These are phyloP conservation scores for Halictus quadricinctus DNA, from an alignment of 2,888 invertebrate genomes.

Conservation along the genomic window DNA sequence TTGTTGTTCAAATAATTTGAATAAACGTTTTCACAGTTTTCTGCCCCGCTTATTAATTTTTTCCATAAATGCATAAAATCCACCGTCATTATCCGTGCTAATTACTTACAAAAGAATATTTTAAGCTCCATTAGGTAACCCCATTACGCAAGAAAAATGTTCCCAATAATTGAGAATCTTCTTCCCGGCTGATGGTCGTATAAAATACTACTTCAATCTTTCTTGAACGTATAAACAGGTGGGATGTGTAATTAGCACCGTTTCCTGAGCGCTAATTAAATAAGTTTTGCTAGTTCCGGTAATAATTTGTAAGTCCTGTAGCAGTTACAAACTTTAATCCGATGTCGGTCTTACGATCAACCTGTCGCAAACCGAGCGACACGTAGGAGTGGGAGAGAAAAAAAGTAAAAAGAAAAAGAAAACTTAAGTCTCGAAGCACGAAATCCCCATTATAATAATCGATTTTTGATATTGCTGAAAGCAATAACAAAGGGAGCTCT, in stretches of 20 bases:
- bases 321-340: constrained; percentile 1
- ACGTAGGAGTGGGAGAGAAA: no score
- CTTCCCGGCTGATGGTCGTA: neutral
- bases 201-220: neutral
- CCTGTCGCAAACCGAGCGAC: neutral
- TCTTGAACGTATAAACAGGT: neutral
- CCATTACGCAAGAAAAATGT: neutral
- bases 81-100: no score
- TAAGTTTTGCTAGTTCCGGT: neutral
- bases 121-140: neutral
- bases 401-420: no score
- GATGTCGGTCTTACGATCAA: neutral
- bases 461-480: constrained; percentile 50
- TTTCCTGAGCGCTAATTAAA: neutral
- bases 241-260: neutral
- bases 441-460: constrained; percentile 3
- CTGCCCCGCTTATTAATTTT: no score
- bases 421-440: neutral
- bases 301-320: no score
- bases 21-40: no score
- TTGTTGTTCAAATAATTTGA: no score
- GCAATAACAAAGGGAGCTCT: constrained; percentile 57
- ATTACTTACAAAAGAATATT: neutral
- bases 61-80: no score
- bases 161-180: neutral